phyloP scores from a whole-genome alignment of 2,888 invertebrate species.

The Diarsia rubi region DNA sequence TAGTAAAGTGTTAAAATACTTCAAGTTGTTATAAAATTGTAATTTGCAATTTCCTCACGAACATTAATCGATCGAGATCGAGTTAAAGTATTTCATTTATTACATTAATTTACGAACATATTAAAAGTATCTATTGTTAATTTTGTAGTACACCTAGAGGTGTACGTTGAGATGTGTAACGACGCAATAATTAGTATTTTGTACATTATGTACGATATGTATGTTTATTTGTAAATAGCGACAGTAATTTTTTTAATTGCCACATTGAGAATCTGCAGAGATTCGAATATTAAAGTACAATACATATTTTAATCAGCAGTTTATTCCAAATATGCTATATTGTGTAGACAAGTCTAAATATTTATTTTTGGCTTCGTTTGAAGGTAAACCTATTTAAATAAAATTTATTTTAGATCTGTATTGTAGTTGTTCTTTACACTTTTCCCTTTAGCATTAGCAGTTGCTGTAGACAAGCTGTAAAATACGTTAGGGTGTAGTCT shows the following conservation, averaged over 20 bases:
- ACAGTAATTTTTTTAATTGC: conserved; percentile 66
- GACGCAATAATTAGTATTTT: conserved; percentile 82
- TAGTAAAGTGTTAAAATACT: conserved; percentile 55
- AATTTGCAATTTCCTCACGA: conserved; percentile 46
- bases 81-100: conserved; percentile 55
- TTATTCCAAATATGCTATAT: conserved; percentile 52
- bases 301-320: conserved; percentile 59
- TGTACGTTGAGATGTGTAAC: conserved; percentile 77
- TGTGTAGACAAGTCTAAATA: conserved; percentile 76
- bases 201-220: conserved; percentile 74
- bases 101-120: conserved; percentile 58
- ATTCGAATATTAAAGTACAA: conserved; percentile 76
- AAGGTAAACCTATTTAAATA: conserved; percentile 74
- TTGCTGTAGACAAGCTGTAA: conserved; percentile 5
- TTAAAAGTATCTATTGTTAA: conserved; percentile 65
- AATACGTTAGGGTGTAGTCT: neutral
- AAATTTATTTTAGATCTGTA: conserved; percentile 85
- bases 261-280: conserved; percentile 57
- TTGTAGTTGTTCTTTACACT: conserved; percentile 75
- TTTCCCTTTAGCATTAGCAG: conserved; percentile 7
- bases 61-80: conserved; percentile 45
- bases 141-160: conserved; percentile 62
- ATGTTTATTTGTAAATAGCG: conserved; percentile 85
- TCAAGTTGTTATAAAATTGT: conserved; percentile 55
- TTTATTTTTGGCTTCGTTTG: conserved; percentile 80